Evolutionary conservation across 1,140 invertebrate species (phyloP), one percentile per base, ranked within the genome.

Genomic region (Saxidomus purpurata): DNA sequence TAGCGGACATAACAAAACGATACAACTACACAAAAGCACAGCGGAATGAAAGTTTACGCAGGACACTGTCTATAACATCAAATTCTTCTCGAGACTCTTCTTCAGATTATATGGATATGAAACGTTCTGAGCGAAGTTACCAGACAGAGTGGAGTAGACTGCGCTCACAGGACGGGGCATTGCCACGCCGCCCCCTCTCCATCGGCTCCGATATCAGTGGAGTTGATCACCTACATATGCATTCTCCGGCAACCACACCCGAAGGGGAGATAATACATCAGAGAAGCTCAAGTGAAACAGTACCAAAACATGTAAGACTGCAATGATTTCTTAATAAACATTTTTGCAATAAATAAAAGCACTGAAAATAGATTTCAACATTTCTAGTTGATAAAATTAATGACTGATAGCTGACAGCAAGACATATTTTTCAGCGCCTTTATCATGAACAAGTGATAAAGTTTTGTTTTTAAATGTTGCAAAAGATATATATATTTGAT

Each of bases 121-220:
- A 86, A 28, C 87, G 89, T 15, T 88, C 87, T 38, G 90, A 92
- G 6, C 87, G 90, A 13, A 69, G 76, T 17, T 91, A 85, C 34
- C 93, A 93, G 74, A 94, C 94, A 3, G 93, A 94, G 76, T 94
- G 94, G 94, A 93, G 92, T 81, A 86, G 91, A 67, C 89, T 94
- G 13, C 82, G 94, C 9, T 92, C 92, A 17, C 93, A 93, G 55
- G 92, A 89, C 9, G 67, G 80, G 2, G 67, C 36, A 15, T 31
- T 43, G 38, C 77, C 88, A 9, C 63, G 80, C 25, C 59, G 92
- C 3, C 92, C 92, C n/a, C 89, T 87, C 19, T 92, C 92, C 19
- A 89, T 92, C 43, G 90, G 92, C 13, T 90, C 89, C 17, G 91
- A 92, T 76, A 82, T 89, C 31, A 89, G 88, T 47, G 31, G 76